Evolutionary conservation across 1,140 invertebrate genomes (phyloP).

Genomic region (Grapholita molesta): DNA sequence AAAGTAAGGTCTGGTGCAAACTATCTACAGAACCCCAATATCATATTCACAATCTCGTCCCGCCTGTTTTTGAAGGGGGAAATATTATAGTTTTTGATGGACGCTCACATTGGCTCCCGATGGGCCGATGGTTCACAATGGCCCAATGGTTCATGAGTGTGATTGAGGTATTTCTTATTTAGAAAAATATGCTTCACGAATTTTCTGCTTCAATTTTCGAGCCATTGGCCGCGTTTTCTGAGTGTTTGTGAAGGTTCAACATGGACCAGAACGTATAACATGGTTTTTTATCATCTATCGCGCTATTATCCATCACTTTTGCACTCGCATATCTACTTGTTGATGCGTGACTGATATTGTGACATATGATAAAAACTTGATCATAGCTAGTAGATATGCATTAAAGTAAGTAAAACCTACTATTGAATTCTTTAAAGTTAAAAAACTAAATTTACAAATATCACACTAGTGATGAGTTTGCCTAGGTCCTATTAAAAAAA

Average conservation of each 20-base stretch:
- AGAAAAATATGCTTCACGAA: slow-evolving; percentile 30
- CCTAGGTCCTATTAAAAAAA: no score
- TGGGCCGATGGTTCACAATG: neutral
- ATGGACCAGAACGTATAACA: neutral
- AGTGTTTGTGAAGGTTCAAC: slow-evolving; percentile 26
- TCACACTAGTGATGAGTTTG: no score
- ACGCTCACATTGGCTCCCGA: slow-evolving; percentile 30
- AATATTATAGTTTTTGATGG: slow-evolving; percentile 48
- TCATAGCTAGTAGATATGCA: no score
- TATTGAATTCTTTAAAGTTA: no score
- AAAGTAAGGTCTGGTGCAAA: neutral
- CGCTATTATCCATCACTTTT: no score
- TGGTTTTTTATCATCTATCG: no score
- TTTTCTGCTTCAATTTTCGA: slow-evolving; percentile 2
- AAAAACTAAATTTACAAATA: no score
- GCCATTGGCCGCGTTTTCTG: slow-evolving; percentile 18
- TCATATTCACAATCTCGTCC: slow-evolving; percentile 49
- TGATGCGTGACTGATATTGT: no score
- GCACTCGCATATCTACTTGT: no score
- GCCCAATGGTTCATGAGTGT: slow-evolving; percentile 9
- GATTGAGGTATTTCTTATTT: slow-evolving; percentile 63
- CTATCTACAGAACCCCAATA: neutral
- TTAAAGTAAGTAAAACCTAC: no score
- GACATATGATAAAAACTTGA: no score
- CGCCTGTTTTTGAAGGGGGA: slow-evolving; percentile 32